Conservation (phyloP, 2,888 invertebrate genomes). For the Eristalis pertinax region DNA sequence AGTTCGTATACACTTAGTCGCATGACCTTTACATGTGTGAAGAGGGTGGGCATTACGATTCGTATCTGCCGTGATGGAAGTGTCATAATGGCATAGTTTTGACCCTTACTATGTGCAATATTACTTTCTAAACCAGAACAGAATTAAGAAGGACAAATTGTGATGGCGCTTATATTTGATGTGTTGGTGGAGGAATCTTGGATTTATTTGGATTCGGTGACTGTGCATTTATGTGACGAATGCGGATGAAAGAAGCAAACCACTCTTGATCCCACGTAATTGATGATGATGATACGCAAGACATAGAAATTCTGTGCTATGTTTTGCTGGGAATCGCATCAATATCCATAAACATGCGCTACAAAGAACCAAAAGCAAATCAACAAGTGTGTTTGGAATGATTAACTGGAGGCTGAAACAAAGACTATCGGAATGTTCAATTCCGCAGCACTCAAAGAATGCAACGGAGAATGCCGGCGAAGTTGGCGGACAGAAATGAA, state of each 20-base stretch:
- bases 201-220: background rate
- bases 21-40: background rate
- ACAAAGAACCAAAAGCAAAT: too few species aligned
- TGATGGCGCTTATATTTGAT: background rate
- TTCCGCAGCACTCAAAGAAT: too few species aligned
- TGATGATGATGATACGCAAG: background rate
- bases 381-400: too few species aligned
- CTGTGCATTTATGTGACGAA: background rate
- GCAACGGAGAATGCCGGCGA: too few species aligned
- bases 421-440: too few species aligned
- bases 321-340: background rate
- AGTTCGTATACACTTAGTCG: background rate
- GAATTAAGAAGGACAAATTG: constrained; percentile 1
- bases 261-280: background rate
- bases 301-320: background rate
- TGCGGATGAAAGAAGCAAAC: background rate
- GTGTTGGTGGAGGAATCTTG: background rate
- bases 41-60: background rate
- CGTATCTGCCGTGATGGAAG: background rate
- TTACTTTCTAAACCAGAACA: background rate
- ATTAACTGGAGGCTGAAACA: too few species aligned
- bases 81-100: background rate
- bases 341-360: background rate
- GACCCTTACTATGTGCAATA: background rate
- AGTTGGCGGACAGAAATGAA: too few species aligned